phyloP scores from a whole-genome alignment of 2,113 vertebrate genomes.

The Aepyceros melampus region DNA sequence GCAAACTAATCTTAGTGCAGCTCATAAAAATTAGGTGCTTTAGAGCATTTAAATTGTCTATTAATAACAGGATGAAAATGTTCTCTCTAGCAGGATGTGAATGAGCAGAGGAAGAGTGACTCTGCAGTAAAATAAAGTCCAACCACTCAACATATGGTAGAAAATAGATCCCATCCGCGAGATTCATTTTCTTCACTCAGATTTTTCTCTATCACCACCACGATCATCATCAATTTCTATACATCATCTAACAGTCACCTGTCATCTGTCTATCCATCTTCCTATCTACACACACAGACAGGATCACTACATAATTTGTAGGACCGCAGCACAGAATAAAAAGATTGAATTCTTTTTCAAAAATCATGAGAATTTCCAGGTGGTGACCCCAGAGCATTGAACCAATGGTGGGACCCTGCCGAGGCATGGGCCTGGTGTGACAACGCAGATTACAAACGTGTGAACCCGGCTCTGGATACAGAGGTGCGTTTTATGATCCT shows the following conservation, averaged over 20 bases:
- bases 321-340: background rate
- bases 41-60: background rate
- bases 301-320: background rate
- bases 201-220: background rate
- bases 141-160: too few species aligned
- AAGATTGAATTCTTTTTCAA: background rate
- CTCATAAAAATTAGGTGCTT: background rate
- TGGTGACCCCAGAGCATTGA: background rate
- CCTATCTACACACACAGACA: background rate
- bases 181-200: background rate
- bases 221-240: background rate
- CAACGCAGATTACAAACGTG: fast-evolving
- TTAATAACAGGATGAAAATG: background rate
- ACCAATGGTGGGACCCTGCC: fast-evolving
- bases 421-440: fast-evolving
- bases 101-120: background rate
- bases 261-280: background rate
- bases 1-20: background rate
- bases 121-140: background rate
- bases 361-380: background rate
- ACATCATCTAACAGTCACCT: background rate
- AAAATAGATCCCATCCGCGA: background rate
- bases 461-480: background rate
- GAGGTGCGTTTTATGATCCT: background rate
- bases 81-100: background rate